Base-by-base conservation (phyloP, 2,888 invertebrate species). In the Laothoe populi region DNA sequence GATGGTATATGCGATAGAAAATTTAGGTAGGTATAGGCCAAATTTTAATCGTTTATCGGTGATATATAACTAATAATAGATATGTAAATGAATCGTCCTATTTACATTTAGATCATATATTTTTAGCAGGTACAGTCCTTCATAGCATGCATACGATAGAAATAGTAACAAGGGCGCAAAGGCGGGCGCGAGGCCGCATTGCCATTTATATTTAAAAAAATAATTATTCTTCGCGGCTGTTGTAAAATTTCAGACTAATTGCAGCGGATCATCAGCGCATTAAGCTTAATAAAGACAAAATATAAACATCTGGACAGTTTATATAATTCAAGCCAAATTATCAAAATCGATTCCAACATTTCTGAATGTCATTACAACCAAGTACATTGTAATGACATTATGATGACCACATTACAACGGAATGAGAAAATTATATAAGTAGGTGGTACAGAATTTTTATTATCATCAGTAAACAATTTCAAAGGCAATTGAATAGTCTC, bases 121-220 rank as follows among this genome's bases (percentile, higher is more conserved):
- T 87, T 83, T 81, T 68, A 83, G 79, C 79, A 69, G 66, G 66
- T 73, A 75, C 72, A 75, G 84, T 85, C 85, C 86, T 87, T 85
- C 81, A 72, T 70, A 76, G 76, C 72, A 74, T 73, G 70, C 72
- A 73, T 75, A 70, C 68, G 72, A 71, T 83, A 73, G 72, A 87
- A 88, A 90, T 90, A 89, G 85, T 78, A 83, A 75, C 83, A 81
- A 88, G 90, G 88, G 79, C 84, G 73, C 70, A 62, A 72, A 69
- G 67, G 66, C 70, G 69, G 66, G 61, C 66, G 60, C 74, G 78
- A 82, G 82, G 82, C 72, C 75, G 70, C 48, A 66, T 70, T 70
- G 66, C 70, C 74, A 74, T 73, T 72, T 73, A 72, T 77, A 70
- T 70, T 72, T 74, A 66, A 71, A 64, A 67, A 72, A 73, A 71